A percentile compares a stretch with the other conserved stretches of the same genome.
Evolutionary conservation across 1,140 invertebrate genomes (phyloP).

Genomic region (Ceratina japonica): DNA sequence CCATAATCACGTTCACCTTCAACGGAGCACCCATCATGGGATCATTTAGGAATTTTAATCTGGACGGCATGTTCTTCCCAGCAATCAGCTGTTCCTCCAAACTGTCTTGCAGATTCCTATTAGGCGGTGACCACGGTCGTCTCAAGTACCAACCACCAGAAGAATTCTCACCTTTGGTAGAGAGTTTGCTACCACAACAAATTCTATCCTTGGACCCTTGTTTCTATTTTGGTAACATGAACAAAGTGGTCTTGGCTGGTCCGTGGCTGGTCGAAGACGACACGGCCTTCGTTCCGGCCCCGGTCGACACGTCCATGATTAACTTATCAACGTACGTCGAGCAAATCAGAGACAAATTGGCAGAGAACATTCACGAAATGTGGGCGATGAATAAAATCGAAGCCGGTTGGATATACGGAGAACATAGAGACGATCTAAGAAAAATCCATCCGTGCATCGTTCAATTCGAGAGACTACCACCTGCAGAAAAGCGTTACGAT

Average conservation of each 20-base stretch:
- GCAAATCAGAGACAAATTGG: conserved; percentile 96
- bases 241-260: conserved; percentile 93
- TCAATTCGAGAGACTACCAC: conserved; percentile 95
- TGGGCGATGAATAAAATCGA: conserved; percentile 99
- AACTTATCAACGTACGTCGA: conserved; percentile 93
- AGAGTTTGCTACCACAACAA: conserved; percentile 96
- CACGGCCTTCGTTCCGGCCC: conserved; percentile 95
- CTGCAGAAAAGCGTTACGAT: conserved; percentile 97
- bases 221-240: conserved; percentile 98
- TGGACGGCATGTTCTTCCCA: conserved; percentile 99
- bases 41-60: conserved; percentile 96
- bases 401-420: conserved; percentile 97
- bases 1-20: conserved; percentile 97
- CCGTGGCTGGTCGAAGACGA: conserved; percentile 95
- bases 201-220: conserved; percentile 96
- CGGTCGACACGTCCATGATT: conserved; percentile 93
- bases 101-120: conserved; percentile 96
- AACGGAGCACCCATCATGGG: conserved; percentile 94
- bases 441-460: conserved; percentile 98
- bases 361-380: conserved; percentile 99
- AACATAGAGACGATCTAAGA: conserved; percentile 92
- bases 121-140: conserved; percentile 97
- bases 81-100: conserved; percentile 98
- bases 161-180: conserved; percentile 95
- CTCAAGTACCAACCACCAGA: conserved; percentile 94